Evolutionary conservation across 2,113 vertebrate species (phyloP), one percentile per base, ranked within the genome.

Genomic region (Aptenodytes patagonicus): DNA sequence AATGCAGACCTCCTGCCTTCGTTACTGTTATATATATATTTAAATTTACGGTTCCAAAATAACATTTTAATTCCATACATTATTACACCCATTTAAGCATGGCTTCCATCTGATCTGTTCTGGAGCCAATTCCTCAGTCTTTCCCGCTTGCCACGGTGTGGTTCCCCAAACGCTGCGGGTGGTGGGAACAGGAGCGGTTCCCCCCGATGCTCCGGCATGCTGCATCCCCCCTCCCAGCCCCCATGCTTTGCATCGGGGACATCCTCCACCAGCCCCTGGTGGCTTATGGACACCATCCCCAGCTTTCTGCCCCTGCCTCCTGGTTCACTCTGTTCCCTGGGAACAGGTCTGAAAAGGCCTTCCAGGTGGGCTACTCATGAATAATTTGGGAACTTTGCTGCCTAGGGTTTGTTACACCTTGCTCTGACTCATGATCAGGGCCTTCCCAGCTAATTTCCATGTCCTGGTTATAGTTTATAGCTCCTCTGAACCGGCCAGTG

Each of bases 1-100:
- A 90, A 18, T 0, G 0, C 84, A 88, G 82, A 83, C 44, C 75
- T 93, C 90, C 90, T 86, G 90, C 82, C 85, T 85, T 85, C 12
- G 0, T 80, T 90, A 52, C 92, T 83, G 66, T 85, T 91, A 49
- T 12, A 85, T 12, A 85, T 55, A 69, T 66, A 87, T 91, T 95
- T 93, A 79, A 96, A 73, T 58, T 69, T 69, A n/a, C 0, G 4
- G 19, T 38, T 93, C 85, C 68, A 95, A 91, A 96, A 95, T 91
- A 94, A 69, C 46, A 15, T 88, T 85, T 95, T 79, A 34, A 75
- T 96, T 93, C 82, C 76, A 86, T 77, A 57, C 46, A 76, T 91
- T 85, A 52, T 69, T 76, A n/a, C 36, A 58, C 21, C 29, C 44
- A 29, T 73, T 95, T 72, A 76, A 83, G 75, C 60, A 46, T 1